Percentiles rank a stretch among this genome's conserved stretches.
These are phyloP conservation scores for Bombus pyrosoma DNA, from an alignment of 1,140 invertebrate genomes.

Conservation along the genomic window DNA sequence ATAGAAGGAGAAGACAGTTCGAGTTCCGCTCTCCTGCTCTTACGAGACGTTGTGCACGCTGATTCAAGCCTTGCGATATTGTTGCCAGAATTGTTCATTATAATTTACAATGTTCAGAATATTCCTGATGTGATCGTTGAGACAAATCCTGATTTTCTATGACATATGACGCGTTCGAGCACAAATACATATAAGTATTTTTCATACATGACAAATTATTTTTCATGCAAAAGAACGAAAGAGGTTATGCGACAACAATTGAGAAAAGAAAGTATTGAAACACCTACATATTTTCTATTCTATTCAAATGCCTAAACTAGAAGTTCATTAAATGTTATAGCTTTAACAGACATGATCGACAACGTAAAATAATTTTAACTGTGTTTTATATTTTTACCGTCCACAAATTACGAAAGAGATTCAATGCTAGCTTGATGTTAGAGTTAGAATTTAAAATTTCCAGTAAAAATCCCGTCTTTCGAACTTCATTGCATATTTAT, in stretches of 20 bases:
- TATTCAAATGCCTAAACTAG: not conserved
- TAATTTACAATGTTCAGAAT: conserved; percentile 46
- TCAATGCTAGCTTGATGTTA: not conserved
- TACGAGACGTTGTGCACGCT: conserved; percentile 41
- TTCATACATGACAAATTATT: not conserved
- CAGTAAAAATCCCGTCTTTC: conserved; percentile 35
- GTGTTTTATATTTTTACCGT: not conserved
- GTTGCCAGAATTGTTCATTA: conserved; percentile 46
- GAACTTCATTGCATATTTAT: conserved; percentile 35
- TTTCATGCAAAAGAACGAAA: not conserved
- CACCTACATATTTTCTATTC: not conserved
- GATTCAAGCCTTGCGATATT: conserved; percentile 50
- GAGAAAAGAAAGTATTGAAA: not conserved
- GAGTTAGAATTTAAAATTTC: conserved; percentile 27
- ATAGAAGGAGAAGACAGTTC: conserved; percentile 55
- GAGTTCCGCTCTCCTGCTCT: conserved; percentile 55
- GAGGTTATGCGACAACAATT: not conserved
- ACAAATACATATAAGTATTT: not conserved
- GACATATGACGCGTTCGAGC: not conserved
- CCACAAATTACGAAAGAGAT: not conserved
- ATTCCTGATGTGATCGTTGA: conserved; percentile 21
- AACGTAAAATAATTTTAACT: not conserved
- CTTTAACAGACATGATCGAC: not conserved
- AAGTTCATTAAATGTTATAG: not conserved
- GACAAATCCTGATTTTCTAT: conserved; percentile 16